These are phyloP conservation scores for Oxyura jamaicensis DNA, from an alignment of 2,113 vertebrate genomes.

Conservation along the genomic window DNA sequence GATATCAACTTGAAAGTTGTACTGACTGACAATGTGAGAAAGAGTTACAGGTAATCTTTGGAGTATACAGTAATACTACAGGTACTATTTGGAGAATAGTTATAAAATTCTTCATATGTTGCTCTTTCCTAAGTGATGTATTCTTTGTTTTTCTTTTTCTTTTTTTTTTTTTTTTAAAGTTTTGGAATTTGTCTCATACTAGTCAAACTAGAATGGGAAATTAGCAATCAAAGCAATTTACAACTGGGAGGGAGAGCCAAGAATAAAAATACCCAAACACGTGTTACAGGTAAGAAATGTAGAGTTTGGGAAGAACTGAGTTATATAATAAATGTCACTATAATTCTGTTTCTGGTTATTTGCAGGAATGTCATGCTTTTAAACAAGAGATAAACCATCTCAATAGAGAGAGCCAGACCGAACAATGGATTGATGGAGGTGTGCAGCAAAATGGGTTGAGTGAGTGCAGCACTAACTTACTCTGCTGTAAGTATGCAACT, in stretches of 20 bases:
- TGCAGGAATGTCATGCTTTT: slow-evolving; percentile 30
- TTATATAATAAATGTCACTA: not conserved
- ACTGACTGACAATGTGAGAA: not conserved
- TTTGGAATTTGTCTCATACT: not conserved
- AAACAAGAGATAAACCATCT: not conserved
- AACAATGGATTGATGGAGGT: not conserved
- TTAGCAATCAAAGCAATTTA: not conserved
- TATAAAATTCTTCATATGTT: not conserved
- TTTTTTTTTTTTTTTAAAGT: not conserved
- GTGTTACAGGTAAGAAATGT: not conserved
- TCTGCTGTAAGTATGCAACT: slow-evolving; percentile 24
- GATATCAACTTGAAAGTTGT: rapidly evolving
- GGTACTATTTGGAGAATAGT: not conserved
- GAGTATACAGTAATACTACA: too few species aligned
- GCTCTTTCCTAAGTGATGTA: not conserved
- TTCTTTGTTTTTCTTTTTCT: not conserved
- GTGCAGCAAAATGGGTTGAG: slow-evolving; percentile 50
- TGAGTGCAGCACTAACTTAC: not conserved
- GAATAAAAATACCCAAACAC: not conserved
- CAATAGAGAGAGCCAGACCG: not conserved
- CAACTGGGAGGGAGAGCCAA: not conserved
- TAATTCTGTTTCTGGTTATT: slow-evolving; percentile 22
- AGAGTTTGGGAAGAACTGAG: not conserved
- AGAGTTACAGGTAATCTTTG: not conserved
- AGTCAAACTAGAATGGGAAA: not conserved